A percentile compares a stretch with the other conserved stretches of the same genome.
phyloP scores from a whole-genome alignment of 2,888 invertebrate species.

The Pogonocherus hispidulus region DNA sequence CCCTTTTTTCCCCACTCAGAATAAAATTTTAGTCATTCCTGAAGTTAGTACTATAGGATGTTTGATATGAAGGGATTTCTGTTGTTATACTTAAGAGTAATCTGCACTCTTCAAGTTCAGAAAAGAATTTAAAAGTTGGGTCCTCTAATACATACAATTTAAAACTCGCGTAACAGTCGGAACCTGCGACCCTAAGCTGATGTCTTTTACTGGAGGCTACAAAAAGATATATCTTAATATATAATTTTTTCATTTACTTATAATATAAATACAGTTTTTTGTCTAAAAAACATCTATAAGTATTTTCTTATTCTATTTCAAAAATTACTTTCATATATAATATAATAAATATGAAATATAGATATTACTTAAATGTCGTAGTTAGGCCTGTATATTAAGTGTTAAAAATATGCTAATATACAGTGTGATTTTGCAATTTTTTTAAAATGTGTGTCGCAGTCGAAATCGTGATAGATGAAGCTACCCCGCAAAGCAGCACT shows the following conservation, averaged over 20 bases:
- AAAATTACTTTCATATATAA: constrained; percentile 63
- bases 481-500: constrained; percentile 48
- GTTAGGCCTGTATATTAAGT: constrained; percentile 71
- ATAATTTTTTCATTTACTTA: constrained; percentile 66
- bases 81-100: neutral
- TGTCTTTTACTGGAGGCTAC: constrained; percentile 69
- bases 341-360: constrained; percentile 67
- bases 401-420: constrained; percentile 70
- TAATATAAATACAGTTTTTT: constrained; percentile 68
- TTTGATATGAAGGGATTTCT: constrained; percentile 1
- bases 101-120: neutral
- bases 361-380: constrained; percentile 69
- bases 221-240: constrained; percentile 68
- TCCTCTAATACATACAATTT: constrained; percentile 9
- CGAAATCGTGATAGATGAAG: constrained; percentile 62
- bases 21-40: neutral
- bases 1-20: neutral
- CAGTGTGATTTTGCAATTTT: constrained; percentile 63
- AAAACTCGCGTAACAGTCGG: constrained; percentile 60
- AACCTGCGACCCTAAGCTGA: constrained; percentile 68
- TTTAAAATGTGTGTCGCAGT: constrained; percentile 60
- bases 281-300: constrained; percentile 68
- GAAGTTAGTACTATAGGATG: neutral
- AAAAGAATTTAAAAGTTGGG: neutral
- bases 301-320: constrained; percentile 65